phyloP scores from a whole-genome alignment of 2,888 invertebrate species.

The Zaprionus obscuricornis region DNA sequence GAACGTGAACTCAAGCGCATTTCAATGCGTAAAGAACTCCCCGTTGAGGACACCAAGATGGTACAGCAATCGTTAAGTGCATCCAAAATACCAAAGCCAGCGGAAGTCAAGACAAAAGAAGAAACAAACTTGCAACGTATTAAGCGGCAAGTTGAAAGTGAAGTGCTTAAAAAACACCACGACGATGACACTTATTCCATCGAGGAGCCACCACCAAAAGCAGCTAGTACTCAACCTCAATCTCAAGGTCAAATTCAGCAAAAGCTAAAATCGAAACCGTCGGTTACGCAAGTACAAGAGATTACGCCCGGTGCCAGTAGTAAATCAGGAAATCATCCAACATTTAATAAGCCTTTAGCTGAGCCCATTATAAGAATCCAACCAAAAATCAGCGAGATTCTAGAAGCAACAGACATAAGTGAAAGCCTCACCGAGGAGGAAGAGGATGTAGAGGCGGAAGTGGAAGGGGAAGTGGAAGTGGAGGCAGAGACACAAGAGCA shows the following conservation, averaged over 20 bases:
- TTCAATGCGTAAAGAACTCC: slow-evolving; percentile 10
- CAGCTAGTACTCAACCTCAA: not conserved
- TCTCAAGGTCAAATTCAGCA: no score
- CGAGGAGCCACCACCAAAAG: slow-evolving; percentile 41
- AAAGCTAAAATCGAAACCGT: slow-evolving; percentile 3
- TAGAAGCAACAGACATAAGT: slow-evolving; percentile 67
- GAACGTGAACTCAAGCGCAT: slow-evolving; percentile 66
- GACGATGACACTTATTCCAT: slow-evolving; percentile 68
- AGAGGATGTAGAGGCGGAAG: not conserved
- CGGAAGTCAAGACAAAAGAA: slow-evolving; percentile 27
- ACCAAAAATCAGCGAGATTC: slow-evolving; percentile 4
- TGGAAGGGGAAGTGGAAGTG: slow-evolving; percentile 13
- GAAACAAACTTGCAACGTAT: slow-evolving; percentile 51
- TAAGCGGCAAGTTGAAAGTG: slow-evolving; percentile 53
- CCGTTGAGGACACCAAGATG: not conserved
- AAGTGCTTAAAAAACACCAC: slow-evolving; percentile 50
- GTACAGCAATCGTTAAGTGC: not conserved
- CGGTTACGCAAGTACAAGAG: slow-evolving; percentile 34
- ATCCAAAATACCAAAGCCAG: slow-evolving; percentile 64
- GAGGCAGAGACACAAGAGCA: slow-evolving; percentile 25
- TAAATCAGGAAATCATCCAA: slow-evolving; percentile 51
- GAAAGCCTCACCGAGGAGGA: slow-evolving; percentile 69
- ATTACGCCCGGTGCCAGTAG: slow-evolving; percentile 38
- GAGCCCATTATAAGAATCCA: not conserved
- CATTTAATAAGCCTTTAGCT: slow-evolving; percentile 33